These are phyloP conservation scores for Lordiphosa mommai DNA, from an alignment of 1,140 invertebrate genomes.

Conservation along the genomic window DNA sequence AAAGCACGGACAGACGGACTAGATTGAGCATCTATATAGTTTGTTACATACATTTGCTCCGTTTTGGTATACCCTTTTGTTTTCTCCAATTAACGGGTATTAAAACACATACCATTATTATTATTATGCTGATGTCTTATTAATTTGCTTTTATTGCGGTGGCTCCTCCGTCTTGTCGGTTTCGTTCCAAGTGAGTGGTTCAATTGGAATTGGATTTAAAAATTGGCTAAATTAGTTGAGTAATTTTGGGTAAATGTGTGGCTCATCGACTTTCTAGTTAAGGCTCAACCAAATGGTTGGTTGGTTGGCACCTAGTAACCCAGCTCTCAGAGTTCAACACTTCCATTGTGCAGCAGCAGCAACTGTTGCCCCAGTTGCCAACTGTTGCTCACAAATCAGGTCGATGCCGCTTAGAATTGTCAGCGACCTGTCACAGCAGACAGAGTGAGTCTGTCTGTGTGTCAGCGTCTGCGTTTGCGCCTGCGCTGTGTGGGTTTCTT, in stretches of 20 bases:
- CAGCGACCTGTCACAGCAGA: conserved; percentile 20
- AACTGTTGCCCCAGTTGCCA: conserved; percentile 38
- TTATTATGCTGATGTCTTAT: conserved; percentile 42
- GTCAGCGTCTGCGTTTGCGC: conserved; percentile 10
- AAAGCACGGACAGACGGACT: no score
- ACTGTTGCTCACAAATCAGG: conserved; percentile 47
- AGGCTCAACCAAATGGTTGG: no score
- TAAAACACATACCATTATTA: neutral
- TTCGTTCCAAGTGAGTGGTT: conserved; percentile 23
- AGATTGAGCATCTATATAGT: no score
- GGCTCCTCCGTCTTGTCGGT: no score
- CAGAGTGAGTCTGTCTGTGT: conserved; percentile 6
- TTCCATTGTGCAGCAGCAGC: conserved; percentile 3
- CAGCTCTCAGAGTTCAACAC: conserved; percentile 5
- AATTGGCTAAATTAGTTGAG: conserved; percentile 14
- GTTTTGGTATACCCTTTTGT: no score
- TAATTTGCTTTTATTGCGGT: conserved; percentile 42
- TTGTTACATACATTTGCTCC: no score
- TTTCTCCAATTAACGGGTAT: no score
- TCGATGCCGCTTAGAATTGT: conserved; percentile 46
- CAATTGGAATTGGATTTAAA: conserved; percentile 6
- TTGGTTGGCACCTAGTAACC: conserved; percentile 16
- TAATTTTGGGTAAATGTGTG: neutral
- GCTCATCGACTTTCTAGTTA: neutral
- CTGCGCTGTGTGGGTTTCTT: conserved; percentile 13